Percentiles rank a stretch among this genome's conserved stretches.
Conservation (phyloP, 2,113 vertebrate genomes). For the Philantomba maxwellii region DNA sequence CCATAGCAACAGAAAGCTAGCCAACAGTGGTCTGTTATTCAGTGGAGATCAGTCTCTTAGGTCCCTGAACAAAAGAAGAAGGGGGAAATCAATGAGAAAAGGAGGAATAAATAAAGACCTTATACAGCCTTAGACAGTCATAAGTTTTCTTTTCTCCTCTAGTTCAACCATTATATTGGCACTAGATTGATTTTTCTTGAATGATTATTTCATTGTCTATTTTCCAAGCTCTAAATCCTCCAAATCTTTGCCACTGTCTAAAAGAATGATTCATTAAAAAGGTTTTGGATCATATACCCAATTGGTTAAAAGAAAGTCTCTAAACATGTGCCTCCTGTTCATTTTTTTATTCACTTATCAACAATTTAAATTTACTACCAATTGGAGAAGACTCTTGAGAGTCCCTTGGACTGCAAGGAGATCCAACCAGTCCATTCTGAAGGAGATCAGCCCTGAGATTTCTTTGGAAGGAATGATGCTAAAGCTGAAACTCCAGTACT, state of each 20-base stretch:
- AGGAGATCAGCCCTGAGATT: too few species aligned
- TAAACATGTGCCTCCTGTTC: neutral
- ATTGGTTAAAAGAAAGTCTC: neutral
- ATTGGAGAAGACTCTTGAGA: neutral
- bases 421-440: too few species aligned
- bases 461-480: too few species aligned
- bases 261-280: neutral
- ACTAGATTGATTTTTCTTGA: neutral
- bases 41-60: neutral
- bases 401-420: too few species aligned
- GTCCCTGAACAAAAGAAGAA: neutral
- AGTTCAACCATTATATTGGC: neutral
- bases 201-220: neutral
- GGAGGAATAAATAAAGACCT: neutral
- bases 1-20: neutral
- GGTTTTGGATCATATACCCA: neutral
- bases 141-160: neutral
- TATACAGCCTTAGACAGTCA: neutral
- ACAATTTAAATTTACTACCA: neutral
- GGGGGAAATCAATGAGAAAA: neutral
- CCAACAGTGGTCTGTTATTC: neutral
- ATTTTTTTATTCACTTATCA: neutral
- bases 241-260: neutral
- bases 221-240: neutral
- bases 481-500: too few species aligned